Evolutionary conservation across 2,113 vertebrate genomes (phyloP), one percentile per base, ranked within the genome.

Genomic region (Tamias sibiricus): DNA sequence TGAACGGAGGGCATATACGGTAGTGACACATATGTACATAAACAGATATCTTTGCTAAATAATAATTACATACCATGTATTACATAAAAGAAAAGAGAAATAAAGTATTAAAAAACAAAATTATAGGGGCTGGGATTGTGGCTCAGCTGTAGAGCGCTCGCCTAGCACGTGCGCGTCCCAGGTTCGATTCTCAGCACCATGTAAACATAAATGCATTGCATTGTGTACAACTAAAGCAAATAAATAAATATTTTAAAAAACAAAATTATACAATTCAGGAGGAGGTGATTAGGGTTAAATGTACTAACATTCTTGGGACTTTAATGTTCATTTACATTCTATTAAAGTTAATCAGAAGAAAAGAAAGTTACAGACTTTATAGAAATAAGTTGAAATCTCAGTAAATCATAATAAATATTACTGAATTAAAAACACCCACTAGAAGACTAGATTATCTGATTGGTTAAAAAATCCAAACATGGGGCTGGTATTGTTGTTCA

Each of bases 341-440:
- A 81, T 94, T 37, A 74, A 68, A 62, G 24, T 54, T 94, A 84
- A 76, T n/a, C 7, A 83, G 6, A 30, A 88, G 42, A 69, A 59
- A 88, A 49, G 4, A 13, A 30, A 88, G 66, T 7, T 47, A 64
- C 40, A 92, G 68, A 35, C 28, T 47, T 52, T 85, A 8, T 90
- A 81, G 32, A 95, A 93, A 89, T 20, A 69, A 84, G 10, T 71
- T 69, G 10, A 80, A 80, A 62, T 86, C 35, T 81, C 57, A 90
- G 26, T 62, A 59, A 86, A 9, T 76, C 4, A 47, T 26, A 76
- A 26, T 81, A 75, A 90, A 93, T 71, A 24, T 76, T 69, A 76
- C 13, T 81, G 49, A 90, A 69, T 86, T 81, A 93, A 96, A 82
- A 4, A 68, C 32, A 89, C 26, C 3, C 35, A 77, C 72, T 84